Base-by-base conservation (phyloP, 2,888 invertebrate genomes). In the Stratiomys singularior region DNA sequence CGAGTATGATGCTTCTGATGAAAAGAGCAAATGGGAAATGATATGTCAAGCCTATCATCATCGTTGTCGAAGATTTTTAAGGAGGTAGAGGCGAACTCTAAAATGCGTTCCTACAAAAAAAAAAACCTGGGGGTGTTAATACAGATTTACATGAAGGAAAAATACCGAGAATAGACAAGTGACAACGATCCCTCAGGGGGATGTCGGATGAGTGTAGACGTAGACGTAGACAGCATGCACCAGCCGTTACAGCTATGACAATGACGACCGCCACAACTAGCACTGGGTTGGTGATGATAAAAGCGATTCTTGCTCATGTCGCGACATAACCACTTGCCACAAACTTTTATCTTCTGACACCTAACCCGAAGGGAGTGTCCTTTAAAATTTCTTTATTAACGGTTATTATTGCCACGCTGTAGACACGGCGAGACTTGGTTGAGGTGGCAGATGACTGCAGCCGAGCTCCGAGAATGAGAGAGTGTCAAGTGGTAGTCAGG, bases 291-390 rank as follows among this genome's bases (percentile, higher is more conserved):
- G 18, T 37, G 69, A 69, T 21, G 66, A 69, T 46, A 69, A 69
- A 74, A 74, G 74, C 60, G 44, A 30, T 23, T 60, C 74, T 74
- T 74, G 44, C 74, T 74, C 74, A 58, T 74, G 74, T 74, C 74
- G 74, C 74, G 74, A 74, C 74, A 74, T 74, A 74, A 74, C 74
- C 74, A 74, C 74, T 74, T 74, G 74, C 58, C 74, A 74, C 60
- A 74, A 74, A 74, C 74, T 74, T 74, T 47, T 69, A 69, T 69
- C 18, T 69, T 69, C 47, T 46, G 69, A 69, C 69, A 69, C 69
- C 69, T 69, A 69, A 25, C 44, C 69, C 69, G 69, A 69, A 69
- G 47, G 46, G 25, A 44, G 44, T 69, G 47, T 69, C 46, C 69
- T 69, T 69, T 25, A 69, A 27, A 69, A 46, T 69, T 47, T 47